Evolutionary conservation across 92 coral and sea anemone species (phyloP).

Genomic region (Anthopleura xanthogrammica): DNA sequence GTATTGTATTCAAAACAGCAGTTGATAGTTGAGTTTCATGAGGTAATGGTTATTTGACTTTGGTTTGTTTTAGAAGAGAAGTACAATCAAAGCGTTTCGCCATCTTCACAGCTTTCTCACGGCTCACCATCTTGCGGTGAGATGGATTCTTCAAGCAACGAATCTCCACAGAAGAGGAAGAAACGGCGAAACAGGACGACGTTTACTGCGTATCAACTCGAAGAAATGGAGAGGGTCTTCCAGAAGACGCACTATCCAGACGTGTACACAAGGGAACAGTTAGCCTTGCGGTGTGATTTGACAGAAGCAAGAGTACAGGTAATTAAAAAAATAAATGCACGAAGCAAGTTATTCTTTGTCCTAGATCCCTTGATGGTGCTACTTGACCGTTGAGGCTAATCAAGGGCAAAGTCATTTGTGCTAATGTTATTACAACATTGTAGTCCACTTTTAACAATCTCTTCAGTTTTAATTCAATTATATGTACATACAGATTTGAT

Average conservation of each 20-base stretch:
- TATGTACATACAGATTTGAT: neutral
- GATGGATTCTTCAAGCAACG: conserved; percentile 77
- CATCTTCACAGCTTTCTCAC: conserved; percentile 59
- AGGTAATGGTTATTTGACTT: neutral
- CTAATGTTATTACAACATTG: conserved; percentile 33
- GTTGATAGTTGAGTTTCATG: conserved; percentile 50
- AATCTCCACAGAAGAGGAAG: conserved; percentile 92
- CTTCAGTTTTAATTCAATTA: conserved; percentile 40
- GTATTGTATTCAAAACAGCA: neutral
- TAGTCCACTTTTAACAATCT: conserved; percentile 25
- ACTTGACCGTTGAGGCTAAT: conserved; percentile 10
- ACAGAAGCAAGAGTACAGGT: conserved; percentile 99
- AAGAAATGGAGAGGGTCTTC: conserved; percentile 97
- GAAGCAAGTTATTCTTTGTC: neutral
- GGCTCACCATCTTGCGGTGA: conserved; percentile 73
- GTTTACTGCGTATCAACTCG: conserved; percentile 97
- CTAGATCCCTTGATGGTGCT: neutral
- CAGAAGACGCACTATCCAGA: conserved; percentile 99
- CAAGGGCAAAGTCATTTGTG: conserved; percentile 5
- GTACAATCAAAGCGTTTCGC: conserved; percentile 35
- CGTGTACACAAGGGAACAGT: conserved; percentile 96
- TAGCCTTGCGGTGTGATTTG: conserved; percentile 91
- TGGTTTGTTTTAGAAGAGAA: conserved; percentile 18
- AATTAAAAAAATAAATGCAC: neutral
- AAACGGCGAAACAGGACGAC: conserved; percentile 97